Conservation (phyloP, 2,888 invertebrate genomes). For the Drosophila antonietae region DNA sequence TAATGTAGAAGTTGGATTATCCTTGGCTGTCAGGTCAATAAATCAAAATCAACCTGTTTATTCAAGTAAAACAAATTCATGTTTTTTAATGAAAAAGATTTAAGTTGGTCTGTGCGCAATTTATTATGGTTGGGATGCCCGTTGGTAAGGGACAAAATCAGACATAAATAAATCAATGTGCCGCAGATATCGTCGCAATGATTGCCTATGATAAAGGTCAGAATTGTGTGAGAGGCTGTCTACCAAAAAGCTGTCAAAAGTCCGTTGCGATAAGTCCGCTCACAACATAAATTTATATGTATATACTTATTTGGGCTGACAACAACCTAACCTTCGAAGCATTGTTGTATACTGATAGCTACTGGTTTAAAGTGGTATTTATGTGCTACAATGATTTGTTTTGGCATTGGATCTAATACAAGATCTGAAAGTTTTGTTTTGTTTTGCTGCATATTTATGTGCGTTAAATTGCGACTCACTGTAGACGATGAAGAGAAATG, state of each 20-base stretch:
- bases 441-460: slow-evolving; percentile 54
- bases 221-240: slow-evolving; percentile 37
- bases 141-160: slow-evolving; percentile 44
- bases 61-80: slow-evolving; percentile 62
- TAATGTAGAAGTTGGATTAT: slow-evolving; percentile 52
- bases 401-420: slow-evolving; percentile 22
- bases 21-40: slow-evolving; percentile 66
- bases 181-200: slow-evolving; percentile 45
- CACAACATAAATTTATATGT: slow-evolving; percentile 36
- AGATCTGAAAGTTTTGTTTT: slow-evolving; percentile 5
- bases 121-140: slow-evolving; percentile 53
- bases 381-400: slow-evolving; percentile 36
- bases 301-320: slow-evolving; percentile 47
- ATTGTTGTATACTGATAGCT: not conserved
- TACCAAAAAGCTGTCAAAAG: slow-evolving; percentile 69
- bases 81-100: slow-evolving; percentile 69
- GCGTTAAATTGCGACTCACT: slow-evolving; percentile 25
- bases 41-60: slow-evolving; percentile 71
- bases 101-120: slow-evolving; percentile 55
- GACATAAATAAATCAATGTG: slow-evolving; percentile 62
- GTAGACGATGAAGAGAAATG: slow-evolving; percentile 39
- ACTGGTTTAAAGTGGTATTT: slow-evolving; percentile 11
- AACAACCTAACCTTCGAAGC: slow-evolving; percentile 18
- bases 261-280: slow-evolving; percentile 56
- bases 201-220: slow-evolving; percentile 38